Conservation (phyloP, 2,888 invertebrate species). For the Tribolium freemani region DNA sequence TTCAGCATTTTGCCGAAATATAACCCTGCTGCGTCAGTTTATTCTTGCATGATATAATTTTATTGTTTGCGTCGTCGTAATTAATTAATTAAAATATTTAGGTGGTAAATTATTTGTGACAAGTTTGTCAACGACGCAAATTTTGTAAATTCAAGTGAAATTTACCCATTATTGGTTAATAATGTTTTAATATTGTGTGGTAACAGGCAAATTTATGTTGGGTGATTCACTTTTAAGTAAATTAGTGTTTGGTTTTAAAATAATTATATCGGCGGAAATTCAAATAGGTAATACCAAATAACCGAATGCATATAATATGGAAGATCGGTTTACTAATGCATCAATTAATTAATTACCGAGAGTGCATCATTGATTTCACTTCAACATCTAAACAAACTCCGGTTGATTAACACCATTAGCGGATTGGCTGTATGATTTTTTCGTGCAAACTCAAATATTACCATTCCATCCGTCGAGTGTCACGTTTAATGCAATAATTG, state of each 20-base stretch:
- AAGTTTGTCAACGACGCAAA: no score
- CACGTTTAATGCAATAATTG: slow-evolving; percentile 28
- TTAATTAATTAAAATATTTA: no score
- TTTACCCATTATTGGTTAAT: no score
- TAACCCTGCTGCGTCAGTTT: no score
- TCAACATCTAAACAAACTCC: slow-evolving; percentile 12
- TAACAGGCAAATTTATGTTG: no score
- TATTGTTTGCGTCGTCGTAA: no score
- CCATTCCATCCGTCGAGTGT: slow-evolving; percentile 17
- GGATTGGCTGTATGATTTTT: slow-evolving; percentile 5
- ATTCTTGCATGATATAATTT: no score
- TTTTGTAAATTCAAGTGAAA: no score
- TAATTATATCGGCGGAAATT: not conserved
- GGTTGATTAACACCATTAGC: slow-evolving; percentile 4
- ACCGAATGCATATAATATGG: not conserved
- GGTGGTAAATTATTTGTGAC: no score
- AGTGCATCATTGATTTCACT: slow-evolving; percentile 12
- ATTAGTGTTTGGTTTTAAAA: not conserved
- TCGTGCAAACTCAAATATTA: slow-evolving; percentile 2
- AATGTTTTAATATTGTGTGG: no score
- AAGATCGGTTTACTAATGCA: not conserved
- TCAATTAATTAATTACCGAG: slow-evolving; percentile 9
- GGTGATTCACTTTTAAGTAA: not conserved
- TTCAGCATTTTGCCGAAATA: no score
- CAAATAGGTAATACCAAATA: not conserved